Evolutionary conservation across 2,888 invertebrate species (phyloP).

Genomic region (Pollenia angustigena): DNA sequence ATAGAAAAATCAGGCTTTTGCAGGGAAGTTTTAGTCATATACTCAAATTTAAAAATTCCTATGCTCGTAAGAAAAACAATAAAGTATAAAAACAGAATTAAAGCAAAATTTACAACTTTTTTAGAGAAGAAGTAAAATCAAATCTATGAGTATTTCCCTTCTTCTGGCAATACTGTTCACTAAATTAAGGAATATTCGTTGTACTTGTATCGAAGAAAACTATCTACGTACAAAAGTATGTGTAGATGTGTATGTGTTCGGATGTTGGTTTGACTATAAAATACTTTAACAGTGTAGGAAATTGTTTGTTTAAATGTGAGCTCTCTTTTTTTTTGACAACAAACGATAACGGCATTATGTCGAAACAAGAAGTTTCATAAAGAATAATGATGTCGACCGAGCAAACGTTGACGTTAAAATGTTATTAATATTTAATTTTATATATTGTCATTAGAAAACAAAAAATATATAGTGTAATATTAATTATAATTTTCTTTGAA

Average conservation of each 20-base stretch:
- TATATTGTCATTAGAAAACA: conserved; percentile 30
- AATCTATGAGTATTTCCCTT: too few species aligned
- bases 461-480: background rate
- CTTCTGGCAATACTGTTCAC: background rate
- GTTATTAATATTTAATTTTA: conserved; percentile 59
- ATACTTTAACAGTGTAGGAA: conserved; percentile 13
- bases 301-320: conserved; percentile 27
- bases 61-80: too few species aligned
- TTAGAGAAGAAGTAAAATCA: too few species aligned
- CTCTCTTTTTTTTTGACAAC: conserved; percentile 40
- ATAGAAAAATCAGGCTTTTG: too few species aligned
- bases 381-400: conserved; percentile 45
- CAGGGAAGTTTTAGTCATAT: too few species aligned
- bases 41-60: too few species aligned
- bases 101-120: too few species aligned
- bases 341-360: conserved; percentile 54
- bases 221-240: background rate
- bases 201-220: background rate
- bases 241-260: conserved; percentile 10
- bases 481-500: background rate
- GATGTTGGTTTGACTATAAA: conserved; percentile 7
- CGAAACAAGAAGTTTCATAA: conserved; percentile 43
- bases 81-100: too few species aligned
- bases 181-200: background rate
- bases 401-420: conserved; percentile 52